phyloP scores from a whole-genome alignment of 2,888 invertebrate species.

The Diplolepis rosae region DNA sequence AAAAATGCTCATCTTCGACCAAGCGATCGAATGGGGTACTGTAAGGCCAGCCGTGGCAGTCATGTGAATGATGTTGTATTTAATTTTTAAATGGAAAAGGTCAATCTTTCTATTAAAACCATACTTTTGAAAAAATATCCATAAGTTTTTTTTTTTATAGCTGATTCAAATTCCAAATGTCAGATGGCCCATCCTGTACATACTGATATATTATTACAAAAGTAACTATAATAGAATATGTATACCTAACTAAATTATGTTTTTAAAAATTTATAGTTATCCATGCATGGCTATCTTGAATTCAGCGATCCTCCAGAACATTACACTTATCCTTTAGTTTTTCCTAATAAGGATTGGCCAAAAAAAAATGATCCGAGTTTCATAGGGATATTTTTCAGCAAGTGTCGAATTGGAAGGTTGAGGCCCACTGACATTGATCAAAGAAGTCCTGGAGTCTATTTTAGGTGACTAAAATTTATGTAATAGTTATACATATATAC shows the following conservation, averaged over 20 bases:
- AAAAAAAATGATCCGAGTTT: conserved; percentile 90
- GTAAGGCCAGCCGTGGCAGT: too few relatives aligned
- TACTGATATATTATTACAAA: too few relatives aligned
- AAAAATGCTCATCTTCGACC: too few relatives aligned
- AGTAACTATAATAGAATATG: neutral
- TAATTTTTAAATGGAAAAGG: too few relatives aligned
- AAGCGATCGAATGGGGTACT: too few relatives aligned
- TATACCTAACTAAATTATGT: conserved; percentile 1
- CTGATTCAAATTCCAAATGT: too few relatives aligned
- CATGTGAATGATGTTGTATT: too few relatives aligned
- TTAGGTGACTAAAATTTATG: conserved; percentile 75
- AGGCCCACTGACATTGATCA: conserved; percentile 84
- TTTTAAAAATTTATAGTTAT: conserved; percentile 76
- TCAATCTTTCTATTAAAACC: too few relatives aligned
- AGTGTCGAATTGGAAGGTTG: conserved; percentile 86
- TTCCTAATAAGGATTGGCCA: conserved; percentile 92
- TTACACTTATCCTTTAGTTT: conserved; percentile 86
- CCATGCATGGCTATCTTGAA: conserved; percentile 88
- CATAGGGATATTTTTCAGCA: conserved; percentile 94
- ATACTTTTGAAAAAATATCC: too few relatives aligned
- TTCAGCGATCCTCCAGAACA: conserved; percentile 94
- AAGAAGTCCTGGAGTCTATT: conserved; percentile 88
- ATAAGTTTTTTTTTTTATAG: too few relatives aligned
- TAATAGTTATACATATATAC: neutral
- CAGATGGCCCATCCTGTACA: too few relatives aligned